phyloP scores from a whole-genome alignment of 2,113 vertebrate genomes.

The Ctenomys sociabilis region DNA sequence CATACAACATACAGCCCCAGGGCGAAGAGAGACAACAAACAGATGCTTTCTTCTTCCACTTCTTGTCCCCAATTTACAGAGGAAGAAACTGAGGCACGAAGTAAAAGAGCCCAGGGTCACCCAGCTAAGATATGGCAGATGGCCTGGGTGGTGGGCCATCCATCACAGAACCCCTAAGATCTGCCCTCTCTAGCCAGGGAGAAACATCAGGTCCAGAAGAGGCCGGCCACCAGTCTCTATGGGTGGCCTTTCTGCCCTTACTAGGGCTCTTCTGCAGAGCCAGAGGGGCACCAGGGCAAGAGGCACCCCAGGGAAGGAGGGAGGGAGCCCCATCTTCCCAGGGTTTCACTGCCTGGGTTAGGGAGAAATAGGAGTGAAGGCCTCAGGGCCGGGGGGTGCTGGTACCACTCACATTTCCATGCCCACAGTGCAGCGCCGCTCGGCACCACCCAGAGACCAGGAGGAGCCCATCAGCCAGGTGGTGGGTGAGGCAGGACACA shows the following conservation, averaged over 20 bases:
- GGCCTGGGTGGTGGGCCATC: not conserved
- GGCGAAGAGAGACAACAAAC: not conserved
- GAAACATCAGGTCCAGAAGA: too few species aligned
- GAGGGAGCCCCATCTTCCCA: not conserved
- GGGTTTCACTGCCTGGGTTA: not conserved
- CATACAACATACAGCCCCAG: not conserved
- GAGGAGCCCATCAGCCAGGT: not conserved
- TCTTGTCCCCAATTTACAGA: conserved; percentile 2
- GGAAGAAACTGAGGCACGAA: not conserved
- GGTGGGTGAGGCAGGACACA: accelerated
- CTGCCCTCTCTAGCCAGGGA: not conserved
- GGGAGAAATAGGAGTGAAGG: not conserved
- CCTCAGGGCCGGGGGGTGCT: accelerated
- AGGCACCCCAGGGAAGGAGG: not conserved
- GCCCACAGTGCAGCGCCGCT: accelerated
- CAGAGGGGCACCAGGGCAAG: not conserved
- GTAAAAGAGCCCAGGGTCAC: not conserved
- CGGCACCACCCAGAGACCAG: not conserved
- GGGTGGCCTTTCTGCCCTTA: not conserved
- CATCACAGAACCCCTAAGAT: not conserved
- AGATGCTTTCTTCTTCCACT: not conserved
- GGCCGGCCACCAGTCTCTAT: accelerated
- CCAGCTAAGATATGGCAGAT: not conserved
- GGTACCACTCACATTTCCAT: not conserved
- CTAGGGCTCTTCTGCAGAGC: not conserved